Percentiles rank a stretch among this genome's conserved stretches.
These are phyloP conservation scores for Pedionomus torquatus DNA, from an alignment of 2,113 vertebrate genomes.

Conservation along the genomic window DNA sequence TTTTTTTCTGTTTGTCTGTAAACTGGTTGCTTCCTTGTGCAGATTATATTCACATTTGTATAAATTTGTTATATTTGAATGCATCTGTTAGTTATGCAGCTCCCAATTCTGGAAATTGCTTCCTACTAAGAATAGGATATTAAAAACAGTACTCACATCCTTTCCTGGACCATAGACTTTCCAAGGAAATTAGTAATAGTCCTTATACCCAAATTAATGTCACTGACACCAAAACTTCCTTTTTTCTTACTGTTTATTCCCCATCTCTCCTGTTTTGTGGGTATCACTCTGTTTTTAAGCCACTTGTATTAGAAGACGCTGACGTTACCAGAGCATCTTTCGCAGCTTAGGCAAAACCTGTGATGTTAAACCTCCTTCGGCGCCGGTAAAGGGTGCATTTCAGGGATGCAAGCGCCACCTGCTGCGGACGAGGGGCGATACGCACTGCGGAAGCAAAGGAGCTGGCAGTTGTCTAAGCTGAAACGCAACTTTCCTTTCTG, in stretches of 20 bases:
- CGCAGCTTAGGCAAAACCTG: not conserved
- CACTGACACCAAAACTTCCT: not conserved
- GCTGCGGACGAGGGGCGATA: not conserved
- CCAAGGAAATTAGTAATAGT: not conserved
- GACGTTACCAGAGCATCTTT: too few species aligned
- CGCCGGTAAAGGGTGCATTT: not conserved
- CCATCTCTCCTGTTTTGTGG: too few species aligned
- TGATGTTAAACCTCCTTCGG: rapidly evolving
- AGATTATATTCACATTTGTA: not conserved
- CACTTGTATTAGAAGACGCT: not conserved
- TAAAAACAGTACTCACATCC: not conserved
- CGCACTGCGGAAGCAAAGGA: rapidly evolving
- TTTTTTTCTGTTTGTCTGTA: not conserved
- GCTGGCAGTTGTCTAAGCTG: rapidly evolving
- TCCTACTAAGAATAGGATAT: not conserved
- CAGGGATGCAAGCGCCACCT: not conserved
- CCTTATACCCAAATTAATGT: not conserved
- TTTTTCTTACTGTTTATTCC: not conserved
- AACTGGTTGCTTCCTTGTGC: not conserved
- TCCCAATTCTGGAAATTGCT: not conserved
- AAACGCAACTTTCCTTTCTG: not conserved
- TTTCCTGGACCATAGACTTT: not conserved
- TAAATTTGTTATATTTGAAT: not conserved
- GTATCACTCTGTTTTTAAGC: not conserved
- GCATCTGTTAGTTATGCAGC: not conserved